phyloP scores from a whole-genome alignment of 2,113 vertebrate genomes.

The Ahaetulla prasina region DNA sequence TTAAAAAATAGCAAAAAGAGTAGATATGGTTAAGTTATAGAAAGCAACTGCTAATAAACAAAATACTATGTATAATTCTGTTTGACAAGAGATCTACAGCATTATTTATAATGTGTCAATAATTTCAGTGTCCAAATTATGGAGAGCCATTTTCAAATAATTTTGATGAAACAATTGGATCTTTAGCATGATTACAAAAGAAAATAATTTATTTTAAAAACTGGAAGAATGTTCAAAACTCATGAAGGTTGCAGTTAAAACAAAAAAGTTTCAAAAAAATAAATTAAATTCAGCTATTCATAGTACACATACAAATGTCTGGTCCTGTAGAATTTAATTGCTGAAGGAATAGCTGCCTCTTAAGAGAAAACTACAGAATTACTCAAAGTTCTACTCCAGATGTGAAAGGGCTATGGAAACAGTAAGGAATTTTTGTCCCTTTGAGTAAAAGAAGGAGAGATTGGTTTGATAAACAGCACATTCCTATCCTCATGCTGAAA shows the following conservation, averaged over 20 bases:
- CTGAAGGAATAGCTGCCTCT: neutral
- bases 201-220: neutral
- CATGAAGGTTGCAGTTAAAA: neutral
- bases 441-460: neutral
- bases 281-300: neutral
- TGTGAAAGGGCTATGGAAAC: neutral
- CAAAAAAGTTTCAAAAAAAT: neutral
- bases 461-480: conserved; percentile 16
- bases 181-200: neutral
- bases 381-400: conserved; percentile 1
- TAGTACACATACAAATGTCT: too few relatives aligned
- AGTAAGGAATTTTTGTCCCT: neutral
- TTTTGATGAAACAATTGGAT: neutral
- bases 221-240: neutral
- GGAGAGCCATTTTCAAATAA: neutral
- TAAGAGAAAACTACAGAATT: neutral
- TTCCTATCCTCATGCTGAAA: conserved; percentile 28
- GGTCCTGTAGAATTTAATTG: neutral
- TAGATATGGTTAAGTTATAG: neutral
- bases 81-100: neutral
- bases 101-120: neutral
- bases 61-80: neutral
- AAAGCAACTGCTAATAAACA: neutral
- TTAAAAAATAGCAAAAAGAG: neutral
- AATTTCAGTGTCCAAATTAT: neutral